Conservation (phyloP, 2,888 invertebrate species). For the Tillus elongatus region DNA sequence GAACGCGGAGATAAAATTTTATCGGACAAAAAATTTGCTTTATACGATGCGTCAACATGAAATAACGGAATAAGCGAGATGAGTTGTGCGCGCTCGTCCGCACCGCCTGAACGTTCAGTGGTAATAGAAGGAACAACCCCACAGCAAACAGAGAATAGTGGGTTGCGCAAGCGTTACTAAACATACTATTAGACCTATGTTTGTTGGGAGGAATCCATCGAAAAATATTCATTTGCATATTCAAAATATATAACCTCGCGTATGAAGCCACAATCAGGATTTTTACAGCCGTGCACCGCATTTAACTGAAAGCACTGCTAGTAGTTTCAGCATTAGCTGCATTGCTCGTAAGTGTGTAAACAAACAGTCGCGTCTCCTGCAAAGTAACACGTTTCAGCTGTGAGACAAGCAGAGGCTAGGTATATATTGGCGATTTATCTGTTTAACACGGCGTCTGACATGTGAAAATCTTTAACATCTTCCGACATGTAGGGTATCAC, state of each 20-base stretch:
- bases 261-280: neutral
- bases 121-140: neutral
- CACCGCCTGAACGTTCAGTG: neutral
- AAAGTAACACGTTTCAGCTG: no score
- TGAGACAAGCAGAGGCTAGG: no score
- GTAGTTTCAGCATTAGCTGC: no score
- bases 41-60: constrained; percentile 1
- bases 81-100: neutral
- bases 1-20: neutral
- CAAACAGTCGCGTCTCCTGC: no score
- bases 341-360: no score
- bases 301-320: no score
- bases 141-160: no score
- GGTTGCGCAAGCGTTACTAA: constrained; percentile 1
- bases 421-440: no score
- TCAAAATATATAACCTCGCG: neutral
- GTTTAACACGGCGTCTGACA: no score
- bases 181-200: constrained; percentile 2
- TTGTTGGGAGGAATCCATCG: neutral
- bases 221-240: neutral
- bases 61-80: neutral
- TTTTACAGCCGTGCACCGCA: no score
- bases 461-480: no score
- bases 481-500: no score
- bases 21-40: constrained; percentile 2